A percentile compares a stretch with the other conserved stretches of the same genome.
Evolutionary conservation across 2,113 vertebrate genomes (phyloP).

Genomic region (Oxyruncus cristatus): DNA sequence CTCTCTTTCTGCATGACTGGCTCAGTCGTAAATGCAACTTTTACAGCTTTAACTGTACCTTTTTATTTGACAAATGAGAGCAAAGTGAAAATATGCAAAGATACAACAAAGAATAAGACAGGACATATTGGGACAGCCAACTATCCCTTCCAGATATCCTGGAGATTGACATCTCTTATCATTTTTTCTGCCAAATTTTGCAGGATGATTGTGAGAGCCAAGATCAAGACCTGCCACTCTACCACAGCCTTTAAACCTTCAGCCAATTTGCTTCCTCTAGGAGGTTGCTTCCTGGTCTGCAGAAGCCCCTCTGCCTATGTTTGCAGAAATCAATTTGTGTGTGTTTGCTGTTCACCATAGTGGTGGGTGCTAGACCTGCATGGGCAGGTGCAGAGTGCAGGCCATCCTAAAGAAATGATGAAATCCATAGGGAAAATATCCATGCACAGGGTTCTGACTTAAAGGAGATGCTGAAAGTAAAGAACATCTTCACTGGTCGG

Average conservation of each 20-base stretch:
- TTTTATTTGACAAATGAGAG: not conserved
- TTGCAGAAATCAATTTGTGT: not conserved
- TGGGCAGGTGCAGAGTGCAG: not conserved
- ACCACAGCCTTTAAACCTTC: not conserved
- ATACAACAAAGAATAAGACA: not conserved
- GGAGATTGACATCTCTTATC: not conserved
- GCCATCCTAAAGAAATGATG: not conserved
- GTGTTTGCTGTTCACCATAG: not conserved
- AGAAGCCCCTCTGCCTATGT: not conserved
- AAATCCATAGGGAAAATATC: not conserved
- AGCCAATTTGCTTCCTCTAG: not conserved
- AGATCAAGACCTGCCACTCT: not conserved
- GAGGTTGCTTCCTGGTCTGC: not conserved
- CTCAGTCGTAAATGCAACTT: not conserved
- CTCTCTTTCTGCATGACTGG: not conserved
- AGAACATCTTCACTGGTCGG: not conserved
- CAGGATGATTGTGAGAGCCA: not conserved
- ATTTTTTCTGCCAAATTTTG: not conserved
- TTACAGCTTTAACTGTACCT: not conserved
- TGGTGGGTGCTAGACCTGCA: not conserved
- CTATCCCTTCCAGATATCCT: not conserved
- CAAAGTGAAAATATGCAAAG: not conserved
- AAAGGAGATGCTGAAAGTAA: not conserved
- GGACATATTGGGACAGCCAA: not conserved
- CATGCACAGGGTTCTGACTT: not conserved